Conservation (phyloP, 2,113 vertebrate species). For the Aegotheles bennettii region DNA sequence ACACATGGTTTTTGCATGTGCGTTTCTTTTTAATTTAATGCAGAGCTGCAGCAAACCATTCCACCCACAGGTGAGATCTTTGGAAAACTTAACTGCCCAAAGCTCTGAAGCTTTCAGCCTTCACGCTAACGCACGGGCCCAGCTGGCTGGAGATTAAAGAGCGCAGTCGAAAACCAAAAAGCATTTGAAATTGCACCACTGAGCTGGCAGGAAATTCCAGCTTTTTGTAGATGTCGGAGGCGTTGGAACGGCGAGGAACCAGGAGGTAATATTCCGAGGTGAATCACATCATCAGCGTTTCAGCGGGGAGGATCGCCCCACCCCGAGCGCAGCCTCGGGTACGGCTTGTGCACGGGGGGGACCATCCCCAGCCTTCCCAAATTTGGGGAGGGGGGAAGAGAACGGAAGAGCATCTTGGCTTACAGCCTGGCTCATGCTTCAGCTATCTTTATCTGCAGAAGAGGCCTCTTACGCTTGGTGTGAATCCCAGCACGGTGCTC, state of each 20-base stretch:
- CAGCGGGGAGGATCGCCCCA: background rate
- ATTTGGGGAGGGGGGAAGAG: background rate
- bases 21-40: background rate
- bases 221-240: conserved; percentile 55
- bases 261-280: conserved; percentile 11
- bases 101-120: conserved; percentile 59
- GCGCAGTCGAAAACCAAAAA: conserved; percentile 31
- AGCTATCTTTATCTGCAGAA: background rate
- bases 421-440: background rate
- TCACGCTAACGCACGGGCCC: conserved; percentile 52
- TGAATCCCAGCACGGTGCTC: background rate
- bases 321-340: background rate
- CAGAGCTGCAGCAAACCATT: conserved; percentile 27
- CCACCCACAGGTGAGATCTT: conserved; percentile 61
- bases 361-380: background rate
- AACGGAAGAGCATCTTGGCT: background rate
- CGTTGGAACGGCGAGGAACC: conserved; percentile 3
- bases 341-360: fast-evolving
- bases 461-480: background rate
- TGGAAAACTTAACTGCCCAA: conserved; percentile 54
- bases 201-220: conserved; percentile 72
- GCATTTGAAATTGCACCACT: conserved; percentile 59
- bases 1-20: background rate
- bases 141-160: conserved; percentile 71
- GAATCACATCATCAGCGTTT: conserved; percentile 27